Conservation (phyloP, 1,140 invertebrate genomes). For the Drosophila varians region DNA sequence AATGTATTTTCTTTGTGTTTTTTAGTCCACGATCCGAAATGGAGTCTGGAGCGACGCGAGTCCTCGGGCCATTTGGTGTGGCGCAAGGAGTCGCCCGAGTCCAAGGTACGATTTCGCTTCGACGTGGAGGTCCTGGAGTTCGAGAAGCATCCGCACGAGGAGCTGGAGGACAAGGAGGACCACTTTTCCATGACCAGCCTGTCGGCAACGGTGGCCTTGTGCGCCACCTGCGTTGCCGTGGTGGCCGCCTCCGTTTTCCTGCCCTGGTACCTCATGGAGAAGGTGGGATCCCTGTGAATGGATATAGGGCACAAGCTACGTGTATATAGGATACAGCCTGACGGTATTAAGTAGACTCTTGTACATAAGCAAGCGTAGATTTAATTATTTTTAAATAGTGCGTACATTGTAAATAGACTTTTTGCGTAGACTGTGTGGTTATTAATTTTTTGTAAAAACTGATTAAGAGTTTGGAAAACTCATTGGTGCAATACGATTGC, state of each 20-base stretch:
- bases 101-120: constrained; percentile 84
- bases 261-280: constrained; percentile 84
- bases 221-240: constrained; percentile 84
- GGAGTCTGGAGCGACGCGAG: constrained; percentile 84
- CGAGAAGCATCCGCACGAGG: constrained; percentile 81
- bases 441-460: constrained; percentile 4
- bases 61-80: constrained; percentile 84
- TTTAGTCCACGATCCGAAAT: constrained; percentile 83
- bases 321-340: constrained; percentile 38
- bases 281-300: constrained; percentile 51
- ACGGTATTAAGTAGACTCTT: constrained; percentile 71
- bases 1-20: background rate
- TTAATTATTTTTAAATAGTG: constrained; percentile 63
- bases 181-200: constrained; percentile 64
- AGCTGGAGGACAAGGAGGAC: constrained; percentile 63
- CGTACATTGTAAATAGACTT: constrained; percentile 56
- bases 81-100: constrained; percentile 84
- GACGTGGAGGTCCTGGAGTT: constrained; percentile 85
- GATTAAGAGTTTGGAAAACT: constrained; percentile 34
- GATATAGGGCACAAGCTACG: background rate
- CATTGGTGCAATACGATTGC: constrained; percentile 19
- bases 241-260: constrained; percentile 84
- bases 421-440: constrained; percentile 22
- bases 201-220: constrained; percentile 67
- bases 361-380: constrained; percentile 62